Base-by-base conservation (phyloP, 92 coral and sea anemone genomes). In the Porites divaricata region DNA sequence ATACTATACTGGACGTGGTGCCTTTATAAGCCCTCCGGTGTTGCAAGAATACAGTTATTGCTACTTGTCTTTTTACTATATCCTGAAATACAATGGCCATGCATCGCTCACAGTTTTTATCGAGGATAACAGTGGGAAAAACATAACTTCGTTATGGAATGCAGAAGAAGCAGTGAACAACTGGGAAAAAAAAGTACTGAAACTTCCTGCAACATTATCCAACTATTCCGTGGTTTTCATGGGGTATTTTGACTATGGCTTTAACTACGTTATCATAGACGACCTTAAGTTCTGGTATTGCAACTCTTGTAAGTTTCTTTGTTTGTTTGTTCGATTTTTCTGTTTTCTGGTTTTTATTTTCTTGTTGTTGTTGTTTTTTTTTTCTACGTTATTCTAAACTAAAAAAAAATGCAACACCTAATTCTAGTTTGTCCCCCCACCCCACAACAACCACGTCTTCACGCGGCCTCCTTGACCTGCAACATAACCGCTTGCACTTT, bases 191-290 rank as follows among this genome's bases (percentile, higher is more conserved):
- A 67, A 66, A 67, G 65, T 67, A 24, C 59, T 79, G 2, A n/a
- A 26, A 22, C 83, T 79, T 0, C 83, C 52, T 6, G 50, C 28
- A 14, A 66, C 71, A n/a, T 14, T 11, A 1, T 51, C 24, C 74
- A 67, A 25, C 61, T 79, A 79, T 66, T 79, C 83, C 14, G 74
- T 79, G 41, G 75, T 79, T 6, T 67, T 79, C 14, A 9, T 79
- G 2, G 83, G 83, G 10, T 79, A 52, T 6, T 24, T 13, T 9
- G 1, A 51, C 28, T 1, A 1, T 25, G 28, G 1, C 4, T 5
- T 25, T 14, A 16, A 19, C 25, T 2, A 1, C 9, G 26, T 67
- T 12, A 0, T 15, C 1, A 6, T 79, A 28, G 83, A 79, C 26
- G 83, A 79, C 52, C 8, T 67, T 9, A 6, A 19, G 20, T 79